Evolutionary conservation across 2,113 vertebrate species (phyloP).

Genomic region (Alligator mississippiensis): DNA sequence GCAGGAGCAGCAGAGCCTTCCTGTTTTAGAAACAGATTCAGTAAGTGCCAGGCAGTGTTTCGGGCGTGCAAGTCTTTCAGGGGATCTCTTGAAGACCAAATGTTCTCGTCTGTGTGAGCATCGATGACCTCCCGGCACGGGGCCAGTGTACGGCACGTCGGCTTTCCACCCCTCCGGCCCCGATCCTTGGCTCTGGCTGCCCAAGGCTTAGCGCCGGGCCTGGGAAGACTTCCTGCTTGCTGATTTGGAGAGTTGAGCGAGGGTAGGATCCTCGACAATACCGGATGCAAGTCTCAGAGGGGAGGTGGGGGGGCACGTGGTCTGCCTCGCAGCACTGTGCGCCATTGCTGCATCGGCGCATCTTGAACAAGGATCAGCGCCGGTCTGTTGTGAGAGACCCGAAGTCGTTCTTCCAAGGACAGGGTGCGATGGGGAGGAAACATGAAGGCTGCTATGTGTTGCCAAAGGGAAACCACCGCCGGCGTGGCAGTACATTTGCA

Average conservation of each 20-base stretch:
- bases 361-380: neutral
- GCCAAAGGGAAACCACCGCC: slow-evolving; percentile 68
- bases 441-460: slow-evolving; percentile 66
- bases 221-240: too few species aligned
- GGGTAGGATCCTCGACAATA: slow-evolving; percentile 21
- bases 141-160: slow-evolving; percentile 54
- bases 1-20: slow-evolving; percentile 59
- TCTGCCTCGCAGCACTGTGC: neutral
- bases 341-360: neutral
- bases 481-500: slow-evolving; percentile 19
- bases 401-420: slow-evolving; percentile 70
- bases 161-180: slow-evolving; percentile 54
- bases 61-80: slow-evolving; percentile 67
- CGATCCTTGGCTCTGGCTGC: neutral
- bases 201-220: too few species aligned
- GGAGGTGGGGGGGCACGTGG: slow-evolving; percentile 32
- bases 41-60: slow-evolving; percentile 65
- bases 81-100: slow-evolving; percentile 67
- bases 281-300: neutral
- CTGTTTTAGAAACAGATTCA: slow-evolving; percentile 55
- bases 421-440: slow-evolving; percentile 73
- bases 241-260: neutral
- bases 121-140: slow-evolving; percentile 53
- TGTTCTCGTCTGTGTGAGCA: neutral
- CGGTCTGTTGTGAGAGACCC: slow-evolving; percentile 38